Evolutionary conservation across 2,888 invertebrate genomes (phyloP).

Genomic region (Hymenopus coronatus): DNA sequence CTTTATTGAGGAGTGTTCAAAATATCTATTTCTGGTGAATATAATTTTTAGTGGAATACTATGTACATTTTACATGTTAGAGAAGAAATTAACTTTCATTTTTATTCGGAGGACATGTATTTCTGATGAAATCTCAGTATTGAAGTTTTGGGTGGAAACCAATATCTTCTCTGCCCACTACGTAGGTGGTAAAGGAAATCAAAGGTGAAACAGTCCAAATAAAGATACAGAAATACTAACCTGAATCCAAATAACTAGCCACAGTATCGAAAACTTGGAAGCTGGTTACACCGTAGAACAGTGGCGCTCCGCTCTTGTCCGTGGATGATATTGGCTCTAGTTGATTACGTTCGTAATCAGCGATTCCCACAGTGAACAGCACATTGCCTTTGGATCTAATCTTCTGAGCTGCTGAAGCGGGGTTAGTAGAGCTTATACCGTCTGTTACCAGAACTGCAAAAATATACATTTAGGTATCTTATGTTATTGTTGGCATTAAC

Average conservation of each 20-base stretch:
- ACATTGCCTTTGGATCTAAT: slow-evolving; percentile 19
- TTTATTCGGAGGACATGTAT: too few relatives aligned
- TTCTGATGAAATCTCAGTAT: too few relatives aligned
- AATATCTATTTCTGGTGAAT: too few relatives aligned
- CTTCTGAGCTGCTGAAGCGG: slow-evolving; percentile 15
- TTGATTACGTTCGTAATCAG: slow-evolving; percentile 26
- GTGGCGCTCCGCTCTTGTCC: slow-evolving; percentile 16
- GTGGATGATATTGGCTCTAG: slow-evolving; percentile 28
- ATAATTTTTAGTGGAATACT: too few relatives aligned
- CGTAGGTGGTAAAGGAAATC: too few relatives aligned
- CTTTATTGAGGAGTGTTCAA: too few relatives aligned
- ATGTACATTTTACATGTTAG: too few relatives aligned
- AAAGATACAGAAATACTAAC: not conserved
- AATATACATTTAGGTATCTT: too few relatives aligned
- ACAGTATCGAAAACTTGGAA: slow-evolving; percentile 29
- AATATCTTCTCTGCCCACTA: too few relatives aligned
- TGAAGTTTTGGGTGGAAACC: too few relatives aligned
- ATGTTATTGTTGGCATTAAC: not conserved
- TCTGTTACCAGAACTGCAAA: slow-evolving; percentile 29
- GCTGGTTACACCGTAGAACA: slow-evolving; percentile 28
- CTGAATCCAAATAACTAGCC: slow-evolving; percentile 24
- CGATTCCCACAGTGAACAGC: slow-evolving; percentile 30
- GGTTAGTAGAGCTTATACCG: slow-evolving; percentile 22
- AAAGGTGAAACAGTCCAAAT: too few relatives aligned
- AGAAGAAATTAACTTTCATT: too few relatives aligned